Evolutionary conservation across 30 jellyfish, hydroid and myxozoan species (phyloP).

Genomic region (Sanderia malayensis): DNA sequence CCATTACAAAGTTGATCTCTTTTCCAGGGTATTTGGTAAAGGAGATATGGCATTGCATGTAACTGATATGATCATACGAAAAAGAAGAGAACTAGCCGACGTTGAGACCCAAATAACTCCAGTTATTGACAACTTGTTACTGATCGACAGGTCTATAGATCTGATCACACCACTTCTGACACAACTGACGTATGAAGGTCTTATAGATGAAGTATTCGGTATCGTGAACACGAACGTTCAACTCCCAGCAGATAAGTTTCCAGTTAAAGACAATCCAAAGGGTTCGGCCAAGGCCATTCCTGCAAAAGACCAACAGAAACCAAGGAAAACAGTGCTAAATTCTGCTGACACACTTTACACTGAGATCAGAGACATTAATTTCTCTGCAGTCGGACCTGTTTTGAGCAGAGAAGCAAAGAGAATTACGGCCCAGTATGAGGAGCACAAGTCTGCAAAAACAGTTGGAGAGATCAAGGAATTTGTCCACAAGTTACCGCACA

Average conservation of each 20-base stretch:
- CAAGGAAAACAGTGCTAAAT: conserved; percentile 69
- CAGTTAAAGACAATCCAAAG: conserved; percentile 70
- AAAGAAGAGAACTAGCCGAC: conserved; percentile 89
- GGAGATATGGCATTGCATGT: conserved; percentile 81
- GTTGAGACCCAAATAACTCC: conserved; percentile 87
- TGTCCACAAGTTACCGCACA: conserved; percentile 92
- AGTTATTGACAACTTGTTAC: conserved; percentile 73
- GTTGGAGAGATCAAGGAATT: conserved; percentile 97
- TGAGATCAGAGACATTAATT: conserved; percentile 87
- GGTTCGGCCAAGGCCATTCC: conserved; percentile 17
- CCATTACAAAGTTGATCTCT: too few species aligned
- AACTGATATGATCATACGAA: conserved; percentile 87
- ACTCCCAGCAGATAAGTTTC: conserved; percentile 81
- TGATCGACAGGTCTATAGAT: conserved; percentile 91
- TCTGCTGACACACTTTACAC: conserved; percentile 83
- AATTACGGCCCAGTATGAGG: conserved; percentile 95
- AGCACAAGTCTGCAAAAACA: conserved; percentile 93
- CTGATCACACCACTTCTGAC: conserved; percentile 92
- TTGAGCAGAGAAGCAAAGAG: conserved; percentile 93
- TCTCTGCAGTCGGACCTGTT: conserved; percentile 95
- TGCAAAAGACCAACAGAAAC: conserved; percentile 65
- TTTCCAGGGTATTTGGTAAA: conserved; percentile 56
- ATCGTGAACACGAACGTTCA: conserved; percentile 85
- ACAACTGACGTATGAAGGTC: conserved; percentile 94
- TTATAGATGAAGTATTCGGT: conserved; percentile 78